Evolutionary conservation across 2,113 vertebrate genomes (phyloP).

Genomic region (Pollimyrus isidori): DNA sequence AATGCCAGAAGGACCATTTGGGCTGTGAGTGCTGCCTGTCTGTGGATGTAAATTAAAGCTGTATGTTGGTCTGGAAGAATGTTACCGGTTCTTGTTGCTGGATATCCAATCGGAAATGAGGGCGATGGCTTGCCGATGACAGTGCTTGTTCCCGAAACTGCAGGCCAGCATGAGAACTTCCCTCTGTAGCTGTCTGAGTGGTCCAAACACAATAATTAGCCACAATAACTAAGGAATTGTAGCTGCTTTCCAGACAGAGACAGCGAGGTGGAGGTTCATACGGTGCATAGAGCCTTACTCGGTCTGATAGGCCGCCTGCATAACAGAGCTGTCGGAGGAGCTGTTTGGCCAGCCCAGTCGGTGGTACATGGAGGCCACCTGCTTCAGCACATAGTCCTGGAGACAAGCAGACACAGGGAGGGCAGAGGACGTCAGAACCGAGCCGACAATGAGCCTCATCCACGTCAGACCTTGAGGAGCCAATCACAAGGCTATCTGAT

Average conservation of each 20-base stretch:
- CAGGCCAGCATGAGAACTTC: slow-evolving; percentile 94
- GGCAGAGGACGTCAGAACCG: background rate
- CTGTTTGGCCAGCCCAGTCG: slow-evolving; percentile 86
- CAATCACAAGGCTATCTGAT: background rate
- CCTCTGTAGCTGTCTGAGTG: slow-evolving; percentile 76
- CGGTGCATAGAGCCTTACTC: slow-evolving; percentile 63
- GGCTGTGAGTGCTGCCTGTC: background rate
- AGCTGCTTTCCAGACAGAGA: background rate
- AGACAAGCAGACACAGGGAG: background rate
- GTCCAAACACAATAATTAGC: background rate
- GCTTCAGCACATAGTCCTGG: slow-evolving; percentile 90
- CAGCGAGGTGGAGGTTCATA: background rate
- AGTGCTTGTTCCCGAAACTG: slow-evolving; percentile 95
- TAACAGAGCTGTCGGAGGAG: slow-evolving; percentile 70
- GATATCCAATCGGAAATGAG: slow-evolving; percentile 98
- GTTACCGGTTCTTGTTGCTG: slow-evolving; percentile 90
- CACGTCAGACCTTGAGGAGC: background rate
- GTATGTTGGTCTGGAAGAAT: background rate
- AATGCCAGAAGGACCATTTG: background rate
- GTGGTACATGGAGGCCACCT: slow-evolving; percentile 84
- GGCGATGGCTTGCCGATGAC: slow-evolving; percentile 84
- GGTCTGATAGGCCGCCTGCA: slow-evolving; percentile 82
- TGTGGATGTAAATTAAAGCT: background rate
- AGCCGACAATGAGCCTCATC: background rate
- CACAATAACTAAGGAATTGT: background rate